These are phyloP conservation scores for Hormaphis cornu DNA, from an alignment of 1,140 invertebrate genomes.

Conservation along the genomic window DNA sequence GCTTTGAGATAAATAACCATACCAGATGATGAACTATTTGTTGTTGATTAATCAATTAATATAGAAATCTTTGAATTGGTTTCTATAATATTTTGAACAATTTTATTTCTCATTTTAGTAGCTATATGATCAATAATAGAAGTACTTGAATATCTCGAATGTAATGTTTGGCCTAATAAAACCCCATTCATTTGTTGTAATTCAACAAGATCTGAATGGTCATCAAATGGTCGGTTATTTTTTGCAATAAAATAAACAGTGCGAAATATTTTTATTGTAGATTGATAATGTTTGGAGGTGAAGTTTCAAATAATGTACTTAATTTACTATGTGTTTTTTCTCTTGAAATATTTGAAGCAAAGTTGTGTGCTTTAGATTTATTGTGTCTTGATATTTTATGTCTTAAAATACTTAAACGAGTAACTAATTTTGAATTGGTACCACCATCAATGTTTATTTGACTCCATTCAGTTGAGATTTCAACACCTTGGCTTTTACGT, in stretches of 20 bases:
- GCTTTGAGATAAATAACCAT: neutral
- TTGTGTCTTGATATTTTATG: slow-evolving; percentile 10
- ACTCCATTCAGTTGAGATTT: slow-evolving; percentile 9
- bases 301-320: neutral
- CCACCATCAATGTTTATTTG: neutral
- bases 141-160: neutral
- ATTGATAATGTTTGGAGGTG: neutral
- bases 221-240: neutral
- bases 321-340: neutral
- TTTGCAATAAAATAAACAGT: slow-evolving; percentile 14
- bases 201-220: neutral
- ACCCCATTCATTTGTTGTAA: slow-evolving; percentile 3
- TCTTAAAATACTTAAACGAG: neutral
- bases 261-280: neutral
- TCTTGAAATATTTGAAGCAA: neutral
- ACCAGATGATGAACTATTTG: neutral
- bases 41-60: slow-evolving; percentile 9
- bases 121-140: neutral
- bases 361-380: neutral
- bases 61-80: neutral
- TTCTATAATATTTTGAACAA: neutral
- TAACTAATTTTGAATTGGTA: neutral
- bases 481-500: neutral
- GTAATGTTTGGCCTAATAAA: neutral
- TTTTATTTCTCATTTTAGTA: neutral